Percentiles rank a stretch among this genome's conserved stretches.
These are phyloP conservation scores for Manis crassicaudata DNA, from an alignment of 2,797 vertebrate genomes.

Conservation along the genomic window DNA sequence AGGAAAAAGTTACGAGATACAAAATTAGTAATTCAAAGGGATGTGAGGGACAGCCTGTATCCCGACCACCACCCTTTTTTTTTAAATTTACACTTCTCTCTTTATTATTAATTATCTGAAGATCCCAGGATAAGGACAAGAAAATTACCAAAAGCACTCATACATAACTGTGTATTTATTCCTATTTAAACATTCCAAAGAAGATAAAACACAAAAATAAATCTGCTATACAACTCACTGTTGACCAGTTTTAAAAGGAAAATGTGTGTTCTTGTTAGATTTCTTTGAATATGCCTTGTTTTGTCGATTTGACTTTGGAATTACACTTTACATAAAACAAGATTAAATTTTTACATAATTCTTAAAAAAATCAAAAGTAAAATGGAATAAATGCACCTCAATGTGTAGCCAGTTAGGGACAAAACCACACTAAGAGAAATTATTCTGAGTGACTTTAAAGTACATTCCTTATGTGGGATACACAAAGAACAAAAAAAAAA, in stretches of 20 bases:
- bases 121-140: background rate
- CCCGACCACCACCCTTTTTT: background rate
- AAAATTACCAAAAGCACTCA: background rate
- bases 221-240: background rate
- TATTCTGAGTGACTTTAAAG: conserved; percentile 15
- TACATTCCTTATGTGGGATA: background rate
- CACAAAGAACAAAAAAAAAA: background rate
- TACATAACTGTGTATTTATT: background rate
- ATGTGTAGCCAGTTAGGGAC: background rate
- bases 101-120: background rate
- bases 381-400: background rate
- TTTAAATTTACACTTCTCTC: background rate
- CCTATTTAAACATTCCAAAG: background rate
- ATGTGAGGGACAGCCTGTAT: background rate
- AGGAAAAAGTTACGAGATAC: background rate
- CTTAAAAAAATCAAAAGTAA: conserved; percentile 5
- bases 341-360: background rate
- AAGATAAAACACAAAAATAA: conserved; percentile 1
- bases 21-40: background rate
- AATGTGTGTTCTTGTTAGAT: background rate
- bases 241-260: background rate
- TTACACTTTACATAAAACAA: conserved; percentile 10
- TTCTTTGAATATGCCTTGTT: background rate
- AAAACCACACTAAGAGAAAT: background rate
- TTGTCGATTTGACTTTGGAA: background rate